A percentile compares a stretch with the other conserved stretches of the same genome.
These are phyloP conservation scores for Malthinus seriepunctatus DNA, from an alignment of 2,888 invertebrate species.

Conservation along the genomic window DNA sequence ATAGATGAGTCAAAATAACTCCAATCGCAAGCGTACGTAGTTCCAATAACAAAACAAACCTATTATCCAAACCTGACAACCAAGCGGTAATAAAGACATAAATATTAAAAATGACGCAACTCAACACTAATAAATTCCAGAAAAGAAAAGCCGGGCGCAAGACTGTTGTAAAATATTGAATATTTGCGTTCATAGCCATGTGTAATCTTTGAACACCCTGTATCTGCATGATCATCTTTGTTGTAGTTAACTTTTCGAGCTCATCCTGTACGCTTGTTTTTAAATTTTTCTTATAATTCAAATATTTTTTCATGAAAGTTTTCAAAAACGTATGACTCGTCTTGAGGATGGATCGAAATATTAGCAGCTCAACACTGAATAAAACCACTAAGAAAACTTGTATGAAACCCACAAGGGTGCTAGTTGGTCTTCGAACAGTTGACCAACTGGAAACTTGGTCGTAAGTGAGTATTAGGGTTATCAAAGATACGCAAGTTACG, in stretches of 20 bases:
- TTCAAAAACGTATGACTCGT: background rate
- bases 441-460: constrained; percentile 9
- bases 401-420: constrained; percentile 12
- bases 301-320: background rate
- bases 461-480: background rate
- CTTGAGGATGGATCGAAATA: background rate
- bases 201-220: constrained; percentile 7
- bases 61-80: constrained; percentile 3
- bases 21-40: constrained; percentile 5
- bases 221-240: background rate
- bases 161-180: background rate
- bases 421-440: constrained; percentile 7
- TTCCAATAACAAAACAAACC: constrained; percentile 5
- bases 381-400: constrained; percentile 8
- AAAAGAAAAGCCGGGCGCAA: constrained; percentile 9
- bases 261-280: background rate
- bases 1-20: background rate
- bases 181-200: background rate
- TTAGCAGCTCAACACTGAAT: background rate
- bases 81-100: constrained; percentile 11
- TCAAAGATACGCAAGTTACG: background rate
- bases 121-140: constrained; percentile 6
- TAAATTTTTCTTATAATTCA: background rate
- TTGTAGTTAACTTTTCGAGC: background rate
- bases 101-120: constrained; percentile 11